A percentile compares a stretch with the other conserved stretches of the same genome.
Conservation (phyloP, 1,140 invertebrate species). For the Heliothis virescens region DNA sequence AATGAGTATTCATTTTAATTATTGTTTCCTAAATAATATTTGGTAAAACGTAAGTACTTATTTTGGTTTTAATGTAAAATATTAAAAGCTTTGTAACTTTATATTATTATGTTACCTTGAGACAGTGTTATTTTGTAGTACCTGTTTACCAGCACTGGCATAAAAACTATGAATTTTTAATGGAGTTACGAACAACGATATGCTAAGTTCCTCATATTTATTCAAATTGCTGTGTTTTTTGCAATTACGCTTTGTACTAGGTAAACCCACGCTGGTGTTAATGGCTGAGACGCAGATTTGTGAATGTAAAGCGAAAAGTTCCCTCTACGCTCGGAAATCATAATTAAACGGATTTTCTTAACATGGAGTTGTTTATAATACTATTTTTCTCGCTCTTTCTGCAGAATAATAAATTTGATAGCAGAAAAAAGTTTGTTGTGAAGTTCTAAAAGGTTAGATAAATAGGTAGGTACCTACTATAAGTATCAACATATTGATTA, state of each 20-base stretch:
- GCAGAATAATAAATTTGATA: not conserved
- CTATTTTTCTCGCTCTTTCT: not conserved
- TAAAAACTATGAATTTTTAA: slow-evolving; percentile 68
- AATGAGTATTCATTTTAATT: too few species aligned
- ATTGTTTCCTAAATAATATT: not conserved
- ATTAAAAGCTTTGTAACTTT: not conserved
- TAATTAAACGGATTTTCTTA: slow-evolving; percentile 17
- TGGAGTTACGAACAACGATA: slow-evolving; percentile 53
- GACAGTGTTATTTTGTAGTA: slow-evolving; percentile 6
- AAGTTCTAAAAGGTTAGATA: too few species aligned
- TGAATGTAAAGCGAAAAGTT: slow-evolving; percentile 12
- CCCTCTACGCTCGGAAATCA: not conserved
- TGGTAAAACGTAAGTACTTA: too few species aligned
- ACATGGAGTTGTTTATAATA: not conserved
- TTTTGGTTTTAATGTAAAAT: not conserved
- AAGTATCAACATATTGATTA: not conserved
- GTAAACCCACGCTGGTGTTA: slow-evolving; percentile 15
- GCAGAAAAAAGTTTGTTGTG: too few species aligned
- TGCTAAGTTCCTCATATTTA: slow-evolving; percentile 68
- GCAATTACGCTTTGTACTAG: slow-evolving; percentile 52
- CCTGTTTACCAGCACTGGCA: slow-evolving; percentile 52
- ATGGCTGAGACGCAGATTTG: not conserved
- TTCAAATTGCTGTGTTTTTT: slow-evolving; percentile 65
- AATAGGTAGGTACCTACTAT: not conserved
- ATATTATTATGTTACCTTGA: too few species aligned